Percentiles rank a stretch among this genome's conserved stretches.
phyloP scores from a whole-genome alignment of 2,113 vertebrate genomes.

The Micromys minutus region DNA sequence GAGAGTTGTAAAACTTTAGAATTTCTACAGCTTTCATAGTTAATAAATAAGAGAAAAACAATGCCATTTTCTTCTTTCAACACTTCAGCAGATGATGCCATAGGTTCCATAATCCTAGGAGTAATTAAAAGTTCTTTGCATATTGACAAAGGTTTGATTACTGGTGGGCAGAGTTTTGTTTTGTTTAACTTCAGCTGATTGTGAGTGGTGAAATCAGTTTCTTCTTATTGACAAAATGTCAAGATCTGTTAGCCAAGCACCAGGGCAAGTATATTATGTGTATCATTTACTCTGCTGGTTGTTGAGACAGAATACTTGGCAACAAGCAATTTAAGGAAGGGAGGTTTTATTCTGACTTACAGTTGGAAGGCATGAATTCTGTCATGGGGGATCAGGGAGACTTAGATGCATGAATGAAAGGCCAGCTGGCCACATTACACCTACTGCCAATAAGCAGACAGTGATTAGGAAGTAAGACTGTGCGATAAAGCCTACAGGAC shows the following conservation, averaged over 20 bases:
- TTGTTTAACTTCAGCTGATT: neutral
- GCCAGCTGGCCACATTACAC: neutral
- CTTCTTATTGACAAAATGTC: neutral
- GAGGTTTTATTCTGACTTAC: too few species aligned
- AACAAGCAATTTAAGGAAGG: neutral
- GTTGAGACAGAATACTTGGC: neutral
- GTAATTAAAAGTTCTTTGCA: neutral
- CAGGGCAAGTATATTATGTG: neutral
- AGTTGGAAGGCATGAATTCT: neutral
- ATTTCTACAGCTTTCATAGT: slow-evolving; percentile 18
- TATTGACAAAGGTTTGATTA: neutral
- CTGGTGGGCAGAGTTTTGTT: neutral
- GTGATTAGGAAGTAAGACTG: neutral
- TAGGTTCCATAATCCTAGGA: neutral
- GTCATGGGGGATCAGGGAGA: neutral
- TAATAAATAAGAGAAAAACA: slow-evolving; percentile 48
- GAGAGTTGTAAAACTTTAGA: neutral
- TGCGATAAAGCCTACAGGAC: neutral
- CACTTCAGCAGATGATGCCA: neutral
- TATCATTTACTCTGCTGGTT: neutral
- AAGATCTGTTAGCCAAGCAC: neutral
- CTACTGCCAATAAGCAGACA: neutral
- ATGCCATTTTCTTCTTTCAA: neutral
- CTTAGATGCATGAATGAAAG: neutral
- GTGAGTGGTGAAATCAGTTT: neutral